Conservation (phyloP, 2,888 invertebrate genomes). For the Tricholauxania praeusta region DNA sequence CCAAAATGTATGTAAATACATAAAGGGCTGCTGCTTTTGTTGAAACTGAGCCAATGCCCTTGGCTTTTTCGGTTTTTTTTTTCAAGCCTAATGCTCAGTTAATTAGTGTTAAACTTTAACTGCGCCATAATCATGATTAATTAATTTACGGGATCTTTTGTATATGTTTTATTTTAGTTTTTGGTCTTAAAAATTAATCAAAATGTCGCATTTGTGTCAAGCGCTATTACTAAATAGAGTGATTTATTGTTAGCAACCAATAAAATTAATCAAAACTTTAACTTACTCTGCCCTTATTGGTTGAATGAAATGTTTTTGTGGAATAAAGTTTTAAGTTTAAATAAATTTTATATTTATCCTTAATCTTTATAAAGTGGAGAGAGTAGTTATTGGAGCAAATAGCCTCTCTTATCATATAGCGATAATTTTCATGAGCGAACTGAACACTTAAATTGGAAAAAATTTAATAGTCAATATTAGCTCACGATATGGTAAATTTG, state of each 20-base stretch:
- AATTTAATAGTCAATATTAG: not conserved
- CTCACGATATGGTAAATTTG: no score
- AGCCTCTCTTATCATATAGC: no score
- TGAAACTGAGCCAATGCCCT: not conserved
- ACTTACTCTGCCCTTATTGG: no score
- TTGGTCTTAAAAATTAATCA: conserved; percentile 59
- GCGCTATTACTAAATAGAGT: conserved; percentile 4
- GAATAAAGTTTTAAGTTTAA: no score
- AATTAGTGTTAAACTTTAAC: conserved; percentile 18
- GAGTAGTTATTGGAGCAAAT: no score
- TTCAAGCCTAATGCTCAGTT: conserved; percentile 14
- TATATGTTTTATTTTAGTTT: conserved; percentile 30
- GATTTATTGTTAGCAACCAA: conserved; percentile 15
- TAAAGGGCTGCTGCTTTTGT: not conserved
- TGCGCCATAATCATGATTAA: conserved; percentile 29
- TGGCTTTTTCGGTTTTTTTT: not conserved
- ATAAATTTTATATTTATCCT: no score
- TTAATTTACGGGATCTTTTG: not conserved
- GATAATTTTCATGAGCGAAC: no score
- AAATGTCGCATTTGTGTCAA: conserved; percentile 56
- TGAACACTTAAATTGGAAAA: not conserved
- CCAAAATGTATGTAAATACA: not conserved
- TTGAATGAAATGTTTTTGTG: no score
- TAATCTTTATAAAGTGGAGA: no score
- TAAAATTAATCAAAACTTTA: conserved; percentile 14